Base-by-base conservation (phyloP, 1,140 invertebrate genomes). In the Zaprionus kolodkinae region DNA sequence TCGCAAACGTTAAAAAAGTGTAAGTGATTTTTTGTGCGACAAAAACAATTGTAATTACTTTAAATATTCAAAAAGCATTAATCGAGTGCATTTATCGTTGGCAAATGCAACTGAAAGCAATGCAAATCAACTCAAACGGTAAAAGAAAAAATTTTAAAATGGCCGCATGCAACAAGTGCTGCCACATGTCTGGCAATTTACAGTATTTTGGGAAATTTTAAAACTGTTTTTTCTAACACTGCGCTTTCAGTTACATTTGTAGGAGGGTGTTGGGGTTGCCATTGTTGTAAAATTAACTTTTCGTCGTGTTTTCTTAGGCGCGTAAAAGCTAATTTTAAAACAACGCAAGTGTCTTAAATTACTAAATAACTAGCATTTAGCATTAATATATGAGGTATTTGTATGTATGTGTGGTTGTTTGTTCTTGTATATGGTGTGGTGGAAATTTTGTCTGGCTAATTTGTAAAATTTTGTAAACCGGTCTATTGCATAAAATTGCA, bases 401-500 rank as follows among this genome's bases (percentile, higher is more conserved):
- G 55, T 78, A 73, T 45, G 40, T 45, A 45, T 79, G 55, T 72
- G 63, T 73, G 17, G 50, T 50, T 72, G 45, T 66, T 61, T 55
- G 36, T 36, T 74, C 45, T 61, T 76, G 72, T 76, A 61, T 71
- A 61, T 71, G 56, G 50, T 79, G 38, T 76, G 54, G 73, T 87
- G 91, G 91, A 92, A 92, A 92, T 92, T 92, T 92, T 86, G 79
- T 57, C 36, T 69, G 70, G 80, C 70, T 63, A 83, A 76, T 70
- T 78, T 72, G 69, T 66, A 35, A 71, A 92, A 92, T 92, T 92
- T 92, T 75, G 91, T 92, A 91, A 92, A 92, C 91, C 91, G 91
- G 91, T 91, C 91, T 92, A 92, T 92, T 92, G 91, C 91, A 92
- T 87, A 92, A 92, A 92, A 92, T 92, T 92, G 91, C 91, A 92